Evolutionary conservation across 30 jellyfish, hydroid and myxozoan genomes (phyloP).

Genomic region (Nemopilema nomurai): DNA sequence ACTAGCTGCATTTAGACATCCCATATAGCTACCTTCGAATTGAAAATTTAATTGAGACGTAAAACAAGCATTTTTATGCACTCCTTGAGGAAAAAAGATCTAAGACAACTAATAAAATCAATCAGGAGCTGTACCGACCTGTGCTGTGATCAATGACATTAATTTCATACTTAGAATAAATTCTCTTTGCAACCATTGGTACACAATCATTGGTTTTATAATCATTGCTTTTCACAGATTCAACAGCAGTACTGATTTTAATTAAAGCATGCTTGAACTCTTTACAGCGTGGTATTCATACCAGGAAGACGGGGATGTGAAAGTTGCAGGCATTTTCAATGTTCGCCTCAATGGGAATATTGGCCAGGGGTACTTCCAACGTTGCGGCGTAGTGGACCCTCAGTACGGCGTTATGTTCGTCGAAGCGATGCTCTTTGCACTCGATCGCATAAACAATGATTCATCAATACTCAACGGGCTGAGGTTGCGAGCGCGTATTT

Average conservation of each 20-base stretch:
- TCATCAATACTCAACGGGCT: conserved; percentile 34
- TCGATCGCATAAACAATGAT: conserved; percentile 58
- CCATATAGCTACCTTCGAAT: too few species aligned
- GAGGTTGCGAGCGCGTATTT: conserved; percentile 43
- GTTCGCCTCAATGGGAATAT: conserved; percentile 45
- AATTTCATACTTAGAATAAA: too few species aligned
- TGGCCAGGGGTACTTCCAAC: background rate
- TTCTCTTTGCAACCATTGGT: too few species aligned
- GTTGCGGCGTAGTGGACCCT: conserved; percentile 66
- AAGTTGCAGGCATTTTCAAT: conserved; percentile 52
- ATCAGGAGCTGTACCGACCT: too few species aligned
- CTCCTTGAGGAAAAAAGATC: too few species aligned
- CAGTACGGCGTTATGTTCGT: conserved; percentile 78
- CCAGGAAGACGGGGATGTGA: conserved; percentile 34
- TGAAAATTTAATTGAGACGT: too few species aligned
- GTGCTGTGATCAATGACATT: too few species aligned
- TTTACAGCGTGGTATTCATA: background rate
- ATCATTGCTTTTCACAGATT: too few species aligned
- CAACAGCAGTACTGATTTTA: background rate
- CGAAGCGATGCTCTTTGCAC: conserved; percentile 83
- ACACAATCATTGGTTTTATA: too few species aligned
- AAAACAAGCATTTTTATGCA: too few species aligned
- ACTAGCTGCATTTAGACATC: too few species aligned
- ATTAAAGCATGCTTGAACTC: background rate
- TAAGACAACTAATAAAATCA: too few species aligned